Evolutionary conservation across 2,797 vertebrate species (phyloP).

Genomic region (Danio albolineatus): DNA sequence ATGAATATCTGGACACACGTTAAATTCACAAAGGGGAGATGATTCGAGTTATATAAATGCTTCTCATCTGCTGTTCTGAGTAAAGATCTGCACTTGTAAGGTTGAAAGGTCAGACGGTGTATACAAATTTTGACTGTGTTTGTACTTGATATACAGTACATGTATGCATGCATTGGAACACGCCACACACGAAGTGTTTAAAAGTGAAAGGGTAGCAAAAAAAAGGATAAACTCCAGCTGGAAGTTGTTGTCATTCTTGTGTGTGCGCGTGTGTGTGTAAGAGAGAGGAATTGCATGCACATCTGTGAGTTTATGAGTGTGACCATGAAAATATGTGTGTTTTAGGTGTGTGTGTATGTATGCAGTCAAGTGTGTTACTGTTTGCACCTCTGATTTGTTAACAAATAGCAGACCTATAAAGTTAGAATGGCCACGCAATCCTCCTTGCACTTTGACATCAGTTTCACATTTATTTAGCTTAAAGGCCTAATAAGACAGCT

Average conservation of each 20-base stretch:
- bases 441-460: constrained; percentile 2
- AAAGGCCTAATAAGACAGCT: constrained; percentile 40
- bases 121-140: constrained; percentile 21
- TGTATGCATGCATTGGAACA: constrained; percentile 14
- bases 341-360: constrained; percentile 20
- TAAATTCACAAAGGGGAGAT: not conserved
- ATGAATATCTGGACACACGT: not conserved
- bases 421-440: not conserved
- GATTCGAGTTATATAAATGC: not conserved
- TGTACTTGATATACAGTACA: constrained; percentile 4
- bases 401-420: constrained; percentile 27
- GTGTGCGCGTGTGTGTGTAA: constrained; percentile 20
- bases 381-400: constrained; percentile 9
- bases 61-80: not conserved
- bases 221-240: constrained; percentile 23
- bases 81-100: not conserved
- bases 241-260: constrained; percentile 19
- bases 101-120: not conserved
- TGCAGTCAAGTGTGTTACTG: constrained; percentile 13
- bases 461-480: constrained; percentile 33
- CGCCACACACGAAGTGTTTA: constrained; percentile 49
- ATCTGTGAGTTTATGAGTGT: constrained; percentile 27
- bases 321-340: not conserved
- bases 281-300: not conserved
- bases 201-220: constrained; percentile 8